These are phyloP conservation scores for Brachirus orientalis DNA, from an alignment of 2,113 vertebrate species.

Conservation along the genomic window DNA sequence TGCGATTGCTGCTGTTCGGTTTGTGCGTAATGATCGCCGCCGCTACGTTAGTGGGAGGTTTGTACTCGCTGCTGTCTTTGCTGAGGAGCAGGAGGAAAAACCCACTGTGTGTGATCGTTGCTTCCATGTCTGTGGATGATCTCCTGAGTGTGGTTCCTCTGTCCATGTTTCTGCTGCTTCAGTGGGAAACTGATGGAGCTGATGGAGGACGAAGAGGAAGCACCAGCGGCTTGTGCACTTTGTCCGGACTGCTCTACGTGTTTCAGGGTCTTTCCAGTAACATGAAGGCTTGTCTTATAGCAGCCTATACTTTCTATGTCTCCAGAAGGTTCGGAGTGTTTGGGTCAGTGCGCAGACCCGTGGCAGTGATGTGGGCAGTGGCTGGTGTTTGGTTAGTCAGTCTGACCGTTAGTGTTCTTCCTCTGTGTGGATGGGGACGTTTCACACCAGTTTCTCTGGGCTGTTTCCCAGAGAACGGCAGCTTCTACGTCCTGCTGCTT, in stretches of 20 bases:
- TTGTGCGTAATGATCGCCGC: conserved; percentile 84
- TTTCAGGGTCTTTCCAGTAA: conserved; percentile 94
- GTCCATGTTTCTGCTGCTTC: conserved; percentile 87
- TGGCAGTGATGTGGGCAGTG: conserved; percentile 82
- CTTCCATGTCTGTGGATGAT: conserved; percentile 92
- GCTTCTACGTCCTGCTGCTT: conserved; percentile 86
- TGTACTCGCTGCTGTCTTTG: conserved; percentile 88
- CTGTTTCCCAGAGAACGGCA: conserved; percentile 85
- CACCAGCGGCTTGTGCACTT: conserved; percentile 83
- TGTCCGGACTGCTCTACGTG: conserved; percentile 89
- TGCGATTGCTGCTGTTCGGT: conserved; percentile 84
- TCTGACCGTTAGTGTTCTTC: conserved; percentile 86
- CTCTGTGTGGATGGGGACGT: conserved; percentile 91
- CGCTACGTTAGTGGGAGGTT: conserved; percentile 84
- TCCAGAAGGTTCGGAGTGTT: conserved; percentile 75
- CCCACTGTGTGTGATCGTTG: conserved; percentile 87
- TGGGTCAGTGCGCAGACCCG: conserved; percentile 60
- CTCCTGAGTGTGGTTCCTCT: conserved; percentile 88
- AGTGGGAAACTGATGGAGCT: conserved; percentile 80
- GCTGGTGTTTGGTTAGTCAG: conserved; percentile 85
- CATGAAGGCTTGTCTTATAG: conserved; percentile 90
- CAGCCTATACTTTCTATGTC: conserved; percentile 91
- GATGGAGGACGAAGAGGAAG: conserved; percentile 21
- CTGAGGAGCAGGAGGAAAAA: conserved; percentile 85
- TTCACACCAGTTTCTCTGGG: conserved; percentile 88